phyloP scores from a whole-genome alignment of 1,140 invertebrate species.

The Bombus fervidus region DNA sequence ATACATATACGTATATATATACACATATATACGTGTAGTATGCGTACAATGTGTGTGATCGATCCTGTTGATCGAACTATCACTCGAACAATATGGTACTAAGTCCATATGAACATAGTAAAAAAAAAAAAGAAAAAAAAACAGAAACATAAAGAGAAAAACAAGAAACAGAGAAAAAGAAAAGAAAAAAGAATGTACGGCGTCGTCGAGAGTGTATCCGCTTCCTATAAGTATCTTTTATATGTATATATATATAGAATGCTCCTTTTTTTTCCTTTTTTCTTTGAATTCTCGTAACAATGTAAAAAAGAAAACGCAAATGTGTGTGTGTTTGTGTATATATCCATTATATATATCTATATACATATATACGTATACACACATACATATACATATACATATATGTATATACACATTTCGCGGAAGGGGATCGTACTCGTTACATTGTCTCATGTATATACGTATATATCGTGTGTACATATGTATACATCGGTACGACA shows the following conservation, averaged over 20 bases:
- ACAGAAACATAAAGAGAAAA: neutral
- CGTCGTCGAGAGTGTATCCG: slow-evolving; percentile 3
- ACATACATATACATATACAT: slow-evolving; percentile 16
- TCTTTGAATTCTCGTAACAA: slow-evolving; percentile 66
- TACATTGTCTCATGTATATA: slow-evolving; percentile 2
- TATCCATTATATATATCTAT: slow-evolving; percentile 55
- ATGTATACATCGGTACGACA: slow-evolving; percentile 44
- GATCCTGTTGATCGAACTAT: too few relatives aligned
- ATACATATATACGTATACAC: slow-evolving; percentile 26
- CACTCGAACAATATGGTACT: neutral
- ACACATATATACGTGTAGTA: too few relatives aligned
- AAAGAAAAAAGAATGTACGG: neutral
- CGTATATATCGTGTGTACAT: slow-evolving; percentile 33
- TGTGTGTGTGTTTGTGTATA: slow-evolving; percentile 60
- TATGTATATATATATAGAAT: neutral
- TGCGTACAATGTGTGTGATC: neutral
- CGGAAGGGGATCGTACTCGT: slow-evolving; percentile 1
- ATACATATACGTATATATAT: neutral
- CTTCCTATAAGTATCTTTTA: neutral
- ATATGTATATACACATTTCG: slow-evolving; percentile 49
- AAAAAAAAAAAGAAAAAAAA: neutral
- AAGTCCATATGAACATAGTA: neutral
- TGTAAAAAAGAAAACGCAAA: slow-evolving; percentile 71
- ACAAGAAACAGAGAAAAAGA: neutral
- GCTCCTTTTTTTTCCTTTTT: slow-evolving; percentile 42